Evolutionary conservation across 2,888 invertebrate species (phyloP).

Genomic region (Encarsia formosa): DNA sequence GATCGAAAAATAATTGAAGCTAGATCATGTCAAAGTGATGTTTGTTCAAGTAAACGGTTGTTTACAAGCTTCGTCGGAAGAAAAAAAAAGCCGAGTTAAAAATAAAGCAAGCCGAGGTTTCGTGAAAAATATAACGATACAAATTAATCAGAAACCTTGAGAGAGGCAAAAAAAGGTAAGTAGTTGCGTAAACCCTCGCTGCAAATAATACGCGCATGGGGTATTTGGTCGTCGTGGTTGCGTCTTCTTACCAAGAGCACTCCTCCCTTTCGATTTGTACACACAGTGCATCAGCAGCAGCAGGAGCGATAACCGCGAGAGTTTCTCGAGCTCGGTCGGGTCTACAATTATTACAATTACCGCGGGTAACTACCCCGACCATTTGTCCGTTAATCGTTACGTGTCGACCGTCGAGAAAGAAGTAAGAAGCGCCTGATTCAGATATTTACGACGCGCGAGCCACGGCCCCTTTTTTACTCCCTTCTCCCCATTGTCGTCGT

Average conservation of each 20-base stretch:
- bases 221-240: constrained; percentile 35
- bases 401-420: constrained; percentile 29
- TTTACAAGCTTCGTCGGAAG: too few relatives aligned
- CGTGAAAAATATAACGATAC: too few relatives aligned
- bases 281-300: not conserved
- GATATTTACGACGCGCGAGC: constrained; percentile 34
- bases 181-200: too few relatives aligned
- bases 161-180: too few relatives aligned
- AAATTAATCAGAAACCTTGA: too few relatives aligned
- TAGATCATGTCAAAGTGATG: too few relatives aligned
- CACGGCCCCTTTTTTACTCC: not conserved
- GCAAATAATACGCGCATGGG: too few relatives aligned
- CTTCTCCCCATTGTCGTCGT: constrained; percentile 1
- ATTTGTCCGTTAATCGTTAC: constrained; percentile 49
- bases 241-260: not conserved
- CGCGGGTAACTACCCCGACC: constrained; percentile 43
- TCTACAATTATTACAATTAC: constrained; percentile 50
- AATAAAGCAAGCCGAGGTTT: too few relatives aligned
- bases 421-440: constrained; percentile 32
- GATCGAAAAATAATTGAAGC: too few relatives aligned
- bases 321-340: constrained; percentile 16
- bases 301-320: too few relatives aligned
- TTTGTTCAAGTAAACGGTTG: too few relatives aligned
- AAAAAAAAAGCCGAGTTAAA: too few relatives aligned
- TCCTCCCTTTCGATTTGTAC: constrained; percentile 15